Evolutionary conservation across 2,888 invertebrate species (phyloP).

Genomic region (Acanthoscelides obtectus): DNA sequence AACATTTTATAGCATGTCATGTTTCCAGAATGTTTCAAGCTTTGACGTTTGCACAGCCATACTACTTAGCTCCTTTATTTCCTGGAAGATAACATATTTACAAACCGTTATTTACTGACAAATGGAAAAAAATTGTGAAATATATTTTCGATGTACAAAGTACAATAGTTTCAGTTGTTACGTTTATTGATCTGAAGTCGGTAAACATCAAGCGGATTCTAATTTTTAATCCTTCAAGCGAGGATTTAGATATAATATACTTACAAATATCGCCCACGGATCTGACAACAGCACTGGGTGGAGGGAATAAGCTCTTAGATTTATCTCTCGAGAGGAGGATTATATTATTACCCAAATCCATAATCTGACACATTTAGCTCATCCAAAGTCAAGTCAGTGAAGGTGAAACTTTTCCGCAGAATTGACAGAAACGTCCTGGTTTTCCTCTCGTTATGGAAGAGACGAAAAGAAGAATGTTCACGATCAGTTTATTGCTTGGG

Average conservation of each 20-base stretch:
- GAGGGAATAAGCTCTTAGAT: neutral
- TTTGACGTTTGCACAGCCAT: no score
- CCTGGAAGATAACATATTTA: no score
- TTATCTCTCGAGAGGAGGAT: neutral
- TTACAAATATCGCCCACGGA: neutral
- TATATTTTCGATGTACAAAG: neutral
- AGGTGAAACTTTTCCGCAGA: neutral
- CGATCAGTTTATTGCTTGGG: no score
- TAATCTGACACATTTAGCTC: neutral
- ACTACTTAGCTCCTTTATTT: no score
- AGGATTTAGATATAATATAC: neutral
- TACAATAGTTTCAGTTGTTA: neutral
- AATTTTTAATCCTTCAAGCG: neutral
- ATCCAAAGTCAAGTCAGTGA: neutral
- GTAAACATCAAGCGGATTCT: neutral
- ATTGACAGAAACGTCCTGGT: neutral
- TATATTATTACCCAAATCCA: neutral
- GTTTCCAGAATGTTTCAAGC: no score
- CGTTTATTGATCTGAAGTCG: neutral
- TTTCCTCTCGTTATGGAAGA: no score
- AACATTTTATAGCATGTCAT: no score
- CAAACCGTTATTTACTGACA: neutral
- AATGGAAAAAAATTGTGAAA: neutral
- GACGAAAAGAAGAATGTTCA: no score
- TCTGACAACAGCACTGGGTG: neutral